Percentiles rank a stretch among this genome's conserved stretches.
These are phyloP conservation scores for Phoxinus phoxinus DNA, from an alignment of 2,113 vertebrate genomes.

Conservation along the genomic window DNA sequence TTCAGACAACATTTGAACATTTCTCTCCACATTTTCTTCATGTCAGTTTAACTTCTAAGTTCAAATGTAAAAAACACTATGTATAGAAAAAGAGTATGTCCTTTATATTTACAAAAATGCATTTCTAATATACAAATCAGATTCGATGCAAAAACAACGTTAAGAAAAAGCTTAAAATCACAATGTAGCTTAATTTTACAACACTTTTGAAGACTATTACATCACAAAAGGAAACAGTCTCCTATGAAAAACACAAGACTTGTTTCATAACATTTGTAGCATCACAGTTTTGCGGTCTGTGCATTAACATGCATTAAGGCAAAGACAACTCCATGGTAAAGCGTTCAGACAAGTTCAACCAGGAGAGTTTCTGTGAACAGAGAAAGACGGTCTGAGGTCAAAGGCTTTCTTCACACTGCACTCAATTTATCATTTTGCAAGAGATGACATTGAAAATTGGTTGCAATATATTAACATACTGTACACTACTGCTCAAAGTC, in stretches of 20 bases:
- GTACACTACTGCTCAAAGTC: background rate
- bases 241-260: background rate
- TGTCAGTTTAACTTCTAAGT: background rate
- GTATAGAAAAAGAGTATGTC: background rate
- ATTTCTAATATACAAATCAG: slow-evolving; percentile 22
- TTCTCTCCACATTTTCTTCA: background rate
- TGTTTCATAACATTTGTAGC: background rate
- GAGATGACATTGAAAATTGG: background rate
- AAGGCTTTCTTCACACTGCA: background rate
- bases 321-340: background rate
- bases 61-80: background rate
- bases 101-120: slow-evolving; percentile 18
- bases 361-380: background rate
- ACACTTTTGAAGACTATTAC: background rate
- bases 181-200: slow-evolving; percentile 7
- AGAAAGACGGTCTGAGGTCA: background rate
- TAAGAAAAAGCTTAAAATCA: background rate
- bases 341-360: background rate
- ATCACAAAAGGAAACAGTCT: background rate
- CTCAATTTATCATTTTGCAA: background rate
- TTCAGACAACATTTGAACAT: background rate
- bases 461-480: background rate
- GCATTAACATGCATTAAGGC: background rate
- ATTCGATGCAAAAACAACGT: background rate
- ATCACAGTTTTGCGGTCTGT: background rate